Percentiles rank a stretch among this genome's conserved stretches.
Conservation (phyloP, 2,888 invertebrate genomes). For the Chirona hameri region DNA sequence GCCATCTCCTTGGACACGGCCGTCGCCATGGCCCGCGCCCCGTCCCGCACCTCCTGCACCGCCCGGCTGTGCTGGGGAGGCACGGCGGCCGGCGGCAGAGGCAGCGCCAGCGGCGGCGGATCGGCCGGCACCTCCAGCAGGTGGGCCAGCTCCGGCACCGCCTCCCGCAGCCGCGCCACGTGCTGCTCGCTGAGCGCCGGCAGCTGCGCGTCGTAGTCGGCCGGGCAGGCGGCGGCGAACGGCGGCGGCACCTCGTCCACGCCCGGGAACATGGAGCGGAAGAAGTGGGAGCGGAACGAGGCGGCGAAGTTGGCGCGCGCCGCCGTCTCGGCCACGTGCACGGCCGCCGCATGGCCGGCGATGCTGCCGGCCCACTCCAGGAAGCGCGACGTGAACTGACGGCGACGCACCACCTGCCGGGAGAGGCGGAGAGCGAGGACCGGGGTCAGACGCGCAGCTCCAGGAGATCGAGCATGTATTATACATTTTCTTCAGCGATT, state of each 20-base stretch:
- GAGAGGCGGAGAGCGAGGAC: conserved; percentile 43
- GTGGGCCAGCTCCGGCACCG: conserved; percentile 60
- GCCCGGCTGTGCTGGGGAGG: conserved; percentile 39
- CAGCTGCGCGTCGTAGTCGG: conserved; percentile 67
- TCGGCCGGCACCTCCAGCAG: neutral
- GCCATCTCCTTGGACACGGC: conserved; percentile 24
- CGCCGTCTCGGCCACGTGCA: conserved; percentile 78
- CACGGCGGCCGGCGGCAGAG: conserved; percentile 6
- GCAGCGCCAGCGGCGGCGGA: conserved; percentile 8
- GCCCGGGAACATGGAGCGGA: conserved; percentile 82
- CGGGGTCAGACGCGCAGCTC: no score
- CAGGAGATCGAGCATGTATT: no score
- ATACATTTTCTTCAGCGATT: no score
- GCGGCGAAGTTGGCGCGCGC: conserved; percentile 72
- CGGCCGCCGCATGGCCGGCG: conserved; percentile 69
- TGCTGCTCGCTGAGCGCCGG: conserved; percentile 57
- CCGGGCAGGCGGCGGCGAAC: conserved; percentile 76
- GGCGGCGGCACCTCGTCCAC: conserved; percentile 78
- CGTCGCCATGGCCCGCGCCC: conserved; percentile 2
- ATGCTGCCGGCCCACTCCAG: conserved; percentile 77
- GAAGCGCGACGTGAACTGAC: conserved; percentile 28
- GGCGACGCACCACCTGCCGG: conserved; percentile 72
- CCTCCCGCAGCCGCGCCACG: conserved; percentile 60
- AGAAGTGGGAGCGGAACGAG: conserved; percentile 71
- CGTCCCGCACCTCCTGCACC: conserved; percentile 53